Evolutionary conservation across 2,888 invertebrate species (phyloP).

Genomic region (Leptopilina drosophilae): DNA sequence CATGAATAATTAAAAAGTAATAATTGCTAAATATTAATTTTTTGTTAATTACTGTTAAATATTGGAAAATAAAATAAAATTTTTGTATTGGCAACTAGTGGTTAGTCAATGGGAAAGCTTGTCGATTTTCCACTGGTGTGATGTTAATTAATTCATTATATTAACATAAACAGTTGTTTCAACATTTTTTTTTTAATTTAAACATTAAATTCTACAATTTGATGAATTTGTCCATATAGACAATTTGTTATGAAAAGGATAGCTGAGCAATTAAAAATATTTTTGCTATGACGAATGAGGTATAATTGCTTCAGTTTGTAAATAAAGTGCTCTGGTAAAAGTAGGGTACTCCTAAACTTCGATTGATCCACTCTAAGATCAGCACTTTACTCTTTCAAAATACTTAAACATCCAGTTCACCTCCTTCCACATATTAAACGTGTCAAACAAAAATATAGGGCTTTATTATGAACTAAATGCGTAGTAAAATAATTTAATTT

Average conservation of each 20-base stretch:
- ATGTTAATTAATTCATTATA: too few species aligned
- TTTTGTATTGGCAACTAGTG: too few species aligned
- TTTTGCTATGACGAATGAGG: slow-evolving; percentile 23
- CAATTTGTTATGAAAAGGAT: not conserved
- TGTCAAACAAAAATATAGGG: slow-evolving; percentile 8
- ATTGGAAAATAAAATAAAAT: too few species aligned
- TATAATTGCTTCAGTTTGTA: slow-evolving; percentile 39
- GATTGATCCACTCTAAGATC: slow-evolving; percentile 26
- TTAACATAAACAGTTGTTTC: too few species aligned
- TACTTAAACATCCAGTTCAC: slow-evolving; percentile 30
- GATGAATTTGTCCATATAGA: too few species aligned
- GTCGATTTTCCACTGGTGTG: too few species aligned
- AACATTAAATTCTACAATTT: too few species aligned
- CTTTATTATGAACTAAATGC: not conserved
- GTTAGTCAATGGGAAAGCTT: too few species aligned
- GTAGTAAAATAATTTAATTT: not conserved
- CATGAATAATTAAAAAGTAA: too few species aligned
- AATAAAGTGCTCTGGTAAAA: slow-evolving; percentile 23
- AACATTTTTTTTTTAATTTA: too few species aligned
- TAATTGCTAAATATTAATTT: too few species aligned
- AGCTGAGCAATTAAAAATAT: not conserved
- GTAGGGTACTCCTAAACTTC: slow-evolving; percentile 29
- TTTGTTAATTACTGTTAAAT: too few species aligned
- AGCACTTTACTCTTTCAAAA: slow-evolving; percentile 21
- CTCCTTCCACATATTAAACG: slow-evolving; percentile 32